Base-by-base conservation (phyloP, 2,113 vertebrate species). In the Clarias macrocephalus region DNA sequence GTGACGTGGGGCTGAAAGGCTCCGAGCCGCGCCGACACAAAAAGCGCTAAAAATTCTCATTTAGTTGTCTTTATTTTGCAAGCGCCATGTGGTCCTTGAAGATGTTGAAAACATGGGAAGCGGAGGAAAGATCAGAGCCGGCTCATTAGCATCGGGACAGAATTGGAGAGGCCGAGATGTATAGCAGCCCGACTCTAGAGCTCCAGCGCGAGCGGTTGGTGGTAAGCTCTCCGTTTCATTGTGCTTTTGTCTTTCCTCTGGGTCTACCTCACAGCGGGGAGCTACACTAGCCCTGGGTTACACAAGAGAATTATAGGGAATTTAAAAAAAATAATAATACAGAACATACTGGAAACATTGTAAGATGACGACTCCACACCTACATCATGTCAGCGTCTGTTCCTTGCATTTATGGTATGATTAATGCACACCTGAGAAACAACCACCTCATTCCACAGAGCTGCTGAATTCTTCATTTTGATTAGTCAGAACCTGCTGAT, bases 51-150 rank as follows among this genome's bases (percentile, higher is more conserved):
- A 97, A 98, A 98, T 98, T 98, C 97, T 99, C 98, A 98, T 98
- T 98, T 99, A 97, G 97, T 97, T 97, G 98, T 99, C 97, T 98
- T 98, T 97, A 98, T 98, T 98, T 97, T 96, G 96, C 95, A 95
- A 98, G 97, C 97, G 91, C 97, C 97, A 99, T 98, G 97, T 97
- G 98, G 97, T 98, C 97, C 97, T 99, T 98, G 98, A 98, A 98
- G 98, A 97, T 97, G 97, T 96, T 97, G 96, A 97, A 97, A 98
- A 98, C 97, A 98, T 95, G 97, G 97, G 97, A 98, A 97, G 97
- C 97, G 92, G 94, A 95, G 96, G 97, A 97, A 97, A 97, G 98
- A 98, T 99, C 98, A 98, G 97, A 99, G 96, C 96, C 94, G 95
- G 95, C 97, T 99, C 97, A 99, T 99, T 96, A 99, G 97, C 97